Conservation (phyloP, 2,113 vertebrate species). For the Nothoprocta pentlandii region DNA sequence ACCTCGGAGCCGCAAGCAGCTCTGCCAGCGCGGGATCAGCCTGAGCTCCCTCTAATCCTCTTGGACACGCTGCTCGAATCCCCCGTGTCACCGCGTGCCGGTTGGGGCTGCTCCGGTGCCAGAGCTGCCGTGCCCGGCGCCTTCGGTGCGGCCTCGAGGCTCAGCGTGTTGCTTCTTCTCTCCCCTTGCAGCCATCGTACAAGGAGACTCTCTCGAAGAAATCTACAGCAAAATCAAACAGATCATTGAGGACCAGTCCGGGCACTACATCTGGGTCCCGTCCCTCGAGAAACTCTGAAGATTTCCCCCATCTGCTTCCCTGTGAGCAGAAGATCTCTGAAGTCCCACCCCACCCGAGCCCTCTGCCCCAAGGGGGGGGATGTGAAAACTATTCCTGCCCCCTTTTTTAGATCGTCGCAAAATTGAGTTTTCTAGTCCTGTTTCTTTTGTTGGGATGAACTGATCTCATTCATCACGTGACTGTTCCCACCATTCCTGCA, state of each 20-base stretch:
- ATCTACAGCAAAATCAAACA: conserved; percentile 99
- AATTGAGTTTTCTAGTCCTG: conserved; percentile 99
- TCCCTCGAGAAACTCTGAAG: conserved; percentile 99
- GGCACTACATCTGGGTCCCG: conserved; percentile 99
- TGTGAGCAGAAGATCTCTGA: conserved; percentile 81
- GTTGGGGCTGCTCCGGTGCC: background rate
- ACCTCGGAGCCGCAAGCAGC: background rate
- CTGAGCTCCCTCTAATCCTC: background rate
- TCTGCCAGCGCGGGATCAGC: background rate
- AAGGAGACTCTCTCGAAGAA: conserved; percentile 99
- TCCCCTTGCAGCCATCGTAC: conserved; percentile 91
- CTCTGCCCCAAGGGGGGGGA: conserved; percentile 75
- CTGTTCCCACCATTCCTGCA: conserved; percentile 93
- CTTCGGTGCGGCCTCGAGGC: background rate
- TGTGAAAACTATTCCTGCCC: conserved; percentile 81
- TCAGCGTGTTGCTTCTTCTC: conserved; percentile 17
- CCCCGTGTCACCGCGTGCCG: background rate
- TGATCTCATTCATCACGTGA: conserved; percentile 93
- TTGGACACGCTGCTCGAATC: background rate
- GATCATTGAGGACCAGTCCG: conserved; percentile 99
- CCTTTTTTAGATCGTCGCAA: conserved; percentile 96
- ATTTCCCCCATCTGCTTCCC: conserved; percentile 76
- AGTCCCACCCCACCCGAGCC: conserved; percentile 79
- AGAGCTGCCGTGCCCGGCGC: rapidly evolving
- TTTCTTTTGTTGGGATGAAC: conserved; percentile 92